Conservation (phyloP, 2,888 invertebrate species). For the Seira musarum region DNA sequence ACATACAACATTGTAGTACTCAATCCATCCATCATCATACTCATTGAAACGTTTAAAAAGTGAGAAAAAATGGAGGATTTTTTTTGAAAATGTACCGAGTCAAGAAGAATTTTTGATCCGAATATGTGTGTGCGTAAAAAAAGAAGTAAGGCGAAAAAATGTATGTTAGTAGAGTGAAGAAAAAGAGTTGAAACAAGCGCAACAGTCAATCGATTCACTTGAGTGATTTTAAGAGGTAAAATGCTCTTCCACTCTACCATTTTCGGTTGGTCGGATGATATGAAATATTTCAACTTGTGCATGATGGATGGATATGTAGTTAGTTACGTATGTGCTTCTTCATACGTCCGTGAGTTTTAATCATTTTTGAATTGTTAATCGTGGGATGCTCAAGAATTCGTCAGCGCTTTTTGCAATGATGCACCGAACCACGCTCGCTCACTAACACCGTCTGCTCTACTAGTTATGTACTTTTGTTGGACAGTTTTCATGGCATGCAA, state of each 20-base stretch:
- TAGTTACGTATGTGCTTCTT: neutral
- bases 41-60: slow-evolving; percentile 45
- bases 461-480: too few species aligned
- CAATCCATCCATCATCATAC: slow-evolving; percentile 32
- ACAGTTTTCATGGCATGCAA: neutral
- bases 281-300: neutral
- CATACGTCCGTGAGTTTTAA: neutral
- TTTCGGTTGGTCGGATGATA: too few species aligned
- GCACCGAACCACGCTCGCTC: too few species aligned
- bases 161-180: slow-evolving; percentile 56
- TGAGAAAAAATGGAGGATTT: slow-evolving; percentile 16
- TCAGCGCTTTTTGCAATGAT: neutral
- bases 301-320: neutral
- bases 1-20: neutral
- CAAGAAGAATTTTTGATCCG: neutral
- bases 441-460: too few species aligned
- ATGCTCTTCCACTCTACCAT: too few species aligned
- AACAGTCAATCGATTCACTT: slow-evolving; percentile 56
- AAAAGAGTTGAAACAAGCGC: slow-evolving; percentile 43
- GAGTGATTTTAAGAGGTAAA: slow-evolving; percentile 54
- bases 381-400: neutral
- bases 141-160: slow-evolving; percentile 47
- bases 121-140: slow-evolving; percentile 21
- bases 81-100: neutral
- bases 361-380: neutral